Percentiles rank a stretch among this genome's conserved stretches.
Evolutionary conservation across 2,888 invertebrate genomes (phyloP).

Genomic region (Diogma glabrata): DNA sequence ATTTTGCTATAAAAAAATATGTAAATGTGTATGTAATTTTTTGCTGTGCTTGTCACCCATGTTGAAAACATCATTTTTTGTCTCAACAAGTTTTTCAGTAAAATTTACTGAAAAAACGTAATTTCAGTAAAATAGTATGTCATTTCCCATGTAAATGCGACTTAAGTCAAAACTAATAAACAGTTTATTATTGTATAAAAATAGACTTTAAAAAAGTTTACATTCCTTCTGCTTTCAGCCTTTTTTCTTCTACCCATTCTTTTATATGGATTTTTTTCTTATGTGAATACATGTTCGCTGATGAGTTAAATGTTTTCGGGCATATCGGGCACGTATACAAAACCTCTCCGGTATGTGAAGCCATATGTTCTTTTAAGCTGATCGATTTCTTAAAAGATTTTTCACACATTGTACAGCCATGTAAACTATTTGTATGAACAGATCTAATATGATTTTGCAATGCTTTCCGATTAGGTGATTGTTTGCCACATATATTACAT

Average conservation of each 20-base stretch:
- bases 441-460: slow-evolving; percentile 31
- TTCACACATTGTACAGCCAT: slow-evolving; percentile 30
- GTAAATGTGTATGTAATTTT: no score
- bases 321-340: slow-evolving; percentile 35
- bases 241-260: slow-evolving; percentile 27
- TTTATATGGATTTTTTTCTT: slow-evolving; percentile 33
- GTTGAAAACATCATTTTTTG: no score
- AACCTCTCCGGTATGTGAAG: slow-evolving; percentile 34
- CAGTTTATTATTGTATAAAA: no score
- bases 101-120: no score
- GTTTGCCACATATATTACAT: slow-evolving; percentile 31
- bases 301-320: slow-evolving; percentile 35
- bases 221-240: not conserved
- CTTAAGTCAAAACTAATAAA: no score
- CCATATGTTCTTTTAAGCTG: slow-evolving; percentile 31
- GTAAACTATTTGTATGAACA: slow-evolving; percentile 29
- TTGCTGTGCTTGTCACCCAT: no score
- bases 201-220: no score
- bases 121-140: no score
- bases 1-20: no score
- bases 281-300: slow-evolving; percentile 36
- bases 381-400: slow-evolving; percentile 29
- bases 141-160: no score
- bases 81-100: no score
- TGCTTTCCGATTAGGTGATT: slow-evolving; percentile 21